These are phyloP conservation scores for Hormiphora californensis DNA, from an alignment of 37 sponge, comb jelly and placozoan species.

Conservation along the genomic window DNA sequence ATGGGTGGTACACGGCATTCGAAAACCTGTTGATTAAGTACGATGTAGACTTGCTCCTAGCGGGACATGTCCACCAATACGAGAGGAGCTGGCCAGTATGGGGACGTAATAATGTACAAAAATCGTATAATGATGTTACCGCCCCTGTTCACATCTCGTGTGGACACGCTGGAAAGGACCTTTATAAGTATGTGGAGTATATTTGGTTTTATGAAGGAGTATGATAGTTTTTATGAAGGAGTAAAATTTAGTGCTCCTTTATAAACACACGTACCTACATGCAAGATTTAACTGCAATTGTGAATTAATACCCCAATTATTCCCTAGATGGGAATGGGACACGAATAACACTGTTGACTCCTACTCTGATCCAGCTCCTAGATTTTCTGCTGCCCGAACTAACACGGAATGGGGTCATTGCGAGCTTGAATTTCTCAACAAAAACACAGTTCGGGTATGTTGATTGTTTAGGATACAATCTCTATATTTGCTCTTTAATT, in stretches of 20 bases:
- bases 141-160: conserved; percentile 12
- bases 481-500: no score
- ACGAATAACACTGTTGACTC: no score
- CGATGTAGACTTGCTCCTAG: background rate
- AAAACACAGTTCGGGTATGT: no score
- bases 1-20: background rate
- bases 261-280: no score
- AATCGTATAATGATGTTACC: background rate
- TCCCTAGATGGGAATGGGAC: no score
- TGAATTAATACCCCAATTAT: no score
- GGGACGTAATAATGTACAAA: background rate
- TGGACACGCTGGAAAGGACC: background rate
- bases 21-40: conserved; percentile 1
- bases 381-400: background rate
- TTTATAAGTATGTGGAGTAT: background rate
- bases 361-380: background rate
- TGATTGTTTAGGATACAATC: no score
- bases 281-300: no score
- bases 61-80: conserved; percentile 45
- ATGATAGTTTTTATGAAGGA: no score
- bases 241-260: no score
- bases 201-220: no score
- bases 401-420: conserved; percentile 17
- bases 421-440: conserved; percentile 29
- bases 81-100: conserved; percentile 1